Evolutionary conservation across 92 coral and sea anemone species (phyloP).

Genomic region (Porites rus): DNA sequence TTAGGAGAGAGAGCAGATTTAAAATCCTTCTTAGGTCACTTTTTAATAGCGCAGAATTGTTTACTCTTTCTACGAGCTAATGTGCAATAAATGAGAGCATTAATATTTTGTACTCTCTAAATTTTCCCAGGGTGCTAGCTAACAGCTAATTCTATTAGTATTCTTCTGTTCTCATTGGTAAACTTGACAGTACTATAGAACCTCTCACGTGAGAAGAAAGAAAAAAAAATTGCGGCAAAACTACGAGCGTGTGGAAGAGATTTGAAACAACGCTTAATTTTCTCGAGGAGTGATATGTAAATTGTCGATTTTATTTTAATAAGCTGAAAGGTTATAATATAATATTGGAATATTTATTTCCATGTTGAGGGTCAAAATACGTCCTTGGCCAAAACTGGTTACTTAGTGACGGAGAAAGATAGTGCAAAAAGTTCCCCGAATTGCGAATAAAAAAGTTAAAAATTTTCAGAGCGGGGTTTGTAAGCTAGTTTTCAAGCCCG

Average conservation of each 20-base stretch:
- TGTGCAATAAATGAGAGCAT: conserved; percentile 72
- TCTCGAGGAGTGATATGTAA: conserved; percentile 52
- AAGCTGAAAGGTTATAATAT: conserved; percentile 61
- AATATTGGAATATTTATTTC: conserved; percentile 84
- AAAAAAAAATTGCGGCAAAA: background rate
- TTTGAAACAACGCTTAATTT: conserved; percentile 32
- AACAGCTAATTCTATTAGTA: conserved; percentile 34
- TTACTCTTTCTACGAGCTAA: conserved; percentile 64
- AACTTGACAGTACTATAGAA: conserved; percentile 14
- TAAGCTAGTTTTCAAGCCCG: conserved; percentile 13
- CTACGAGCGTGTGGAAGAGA: background rate
- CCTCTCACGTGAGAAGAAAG: conserved; percentile 24
- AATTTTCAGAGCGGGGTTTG: conserved; percentile 12
- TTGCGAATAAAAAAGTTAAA: conserved; percentile 9
- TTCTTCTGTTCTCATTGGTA: conserved; percentile 11
- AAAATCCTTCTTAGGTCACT: conserved; percentile 20
- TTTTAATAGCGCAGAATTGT: conserved; percentile 51
- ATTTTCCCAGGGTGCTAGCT: conserved; percentile 52
- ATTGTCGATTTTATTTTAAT: conserved; percentile 72
- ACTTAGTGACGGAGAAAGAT: conserved; percentile 79
- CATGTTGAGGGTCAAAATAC: conserved; percentile 76
- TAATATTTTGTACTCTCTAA: conserved; percentile 66
- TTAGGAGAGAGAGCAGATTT: background rate
- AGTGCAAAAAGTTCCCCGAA: conserved; percentile 15
- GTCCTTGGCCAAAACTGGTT: conserved; percentile 76